Percentiles rank a stretch among this genome's conserved stretches.
phyloP scores from a whole-genome alignment of 2,113 vertebrate genomes.

The Gobius niger region DNA sequence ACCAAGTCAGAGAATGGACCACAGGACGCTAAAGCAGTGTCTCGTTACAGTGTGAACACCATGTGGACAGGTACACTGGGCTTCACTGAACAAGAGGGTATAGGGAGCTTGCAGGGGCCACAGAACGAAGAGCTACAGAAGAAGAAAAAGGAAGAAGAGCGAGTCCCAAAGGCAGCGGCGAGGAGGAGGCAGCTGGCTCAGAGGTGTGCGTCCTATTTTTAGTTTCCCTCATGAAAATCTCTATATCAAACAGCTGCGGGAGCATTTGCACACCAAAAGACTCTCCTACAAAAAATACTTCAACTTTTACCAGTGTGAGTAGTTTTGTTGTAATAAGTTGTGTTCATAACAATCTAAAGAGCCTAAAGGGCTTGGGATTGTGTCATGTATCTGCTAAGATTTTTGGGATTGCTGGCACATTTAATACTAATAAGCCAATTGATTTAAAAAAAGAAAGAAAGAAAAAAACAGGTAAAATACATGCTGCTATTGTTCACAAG shows the following conservation, averaged over 20 bases:
- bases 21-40: slow-evolving; percentile 30
- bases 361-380: too few species aligned
- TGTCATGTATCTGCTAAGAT: too few species aligned
- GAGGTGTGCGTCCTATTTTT: slow-evolving; percentile 75
- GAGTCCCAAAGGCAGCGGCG: slow-evolving; percentile 66
- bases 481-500: too few species aligned
- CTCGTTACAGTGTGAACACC: slow-evolving; percentile 44
- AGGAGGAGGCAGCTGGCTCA: slow-evolving; percentile 71
- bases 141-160: slow-evolving; percentile 35
- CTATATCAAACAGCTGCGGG: slow-evolving; percentile 71
- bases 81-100: slow-evolving; percentile 39
- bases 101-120: slow-evolving; percentile 12
- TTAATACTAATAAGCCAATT: too few species aligned
- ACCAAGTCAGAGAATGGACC: slow-evolving; percentile 48
- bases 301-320: slow-evolving; percentile 40
- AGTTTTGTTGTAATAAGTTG: slow-evolving; percentile 10
- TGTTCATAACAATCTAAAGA: too few species aligned
- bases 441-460: too few species aligned
- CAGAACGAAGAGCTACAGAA: slow-evolving; percentile 17
- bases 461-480: too few species aligned
- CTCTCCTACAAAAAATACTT: slow-evolving; percentile 30
- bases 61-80: slow-evolving; percentile 33
- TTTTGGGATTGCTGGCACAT: too few species aligned
- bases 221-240: slow-evolving; percentile 63
- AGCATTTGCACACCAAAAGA: slow-evolving; percentile 54